phyloP scores from a whole-genome alignment of 1,140 invertebrate species.

The Pogonomyrmex californicus region DNA sequence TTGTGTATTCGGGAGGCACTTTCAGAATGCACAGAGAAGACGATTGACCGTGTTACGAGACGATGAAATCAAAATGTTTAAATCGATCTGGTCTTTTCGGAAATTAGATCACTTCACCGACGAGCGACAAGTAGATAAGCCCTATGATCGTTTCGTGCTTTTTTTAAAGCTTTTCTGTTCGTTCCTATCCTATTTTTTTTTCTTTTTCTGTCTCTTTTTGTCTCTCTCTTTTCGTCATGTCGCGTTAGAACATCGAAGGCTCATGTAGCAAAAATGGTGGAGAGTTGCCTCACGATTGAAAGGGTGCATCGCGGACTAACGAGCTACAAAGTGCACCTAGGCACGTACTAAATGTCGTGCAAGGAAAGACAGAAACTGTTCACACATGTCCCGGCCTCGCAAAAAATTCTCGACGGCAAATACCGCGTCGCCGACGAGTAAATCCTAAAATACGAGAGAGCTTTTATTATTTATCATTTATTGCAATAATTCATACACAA shows the following conservation, averaged over 20 bases:
- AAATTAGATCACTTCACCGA: conserved; percentile 55
- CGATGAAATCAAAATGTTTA: conserved; percentile 43
- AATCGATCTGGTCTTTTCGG: conserved; percentile 19
- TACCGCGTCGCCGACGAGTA: not conserved
- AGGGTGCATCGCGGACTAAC: conserved; percentile 67
- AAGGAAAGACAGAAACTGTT: conserved; percentile 13
- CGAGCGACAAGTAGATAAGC: conserved; percentile 28
- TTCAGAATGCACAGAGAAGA: not conserved
- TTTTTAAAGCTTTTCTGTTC: not conserved
- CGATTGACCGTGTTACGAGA: conserved; percentile 29
- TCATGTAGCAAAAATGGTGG: conserved; percentile 24
- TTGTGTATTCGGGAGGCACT: conserved; percentile 10
- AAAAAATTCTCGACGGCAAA: conserved; percentile 20
- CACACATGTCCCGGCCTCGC: not conserved
- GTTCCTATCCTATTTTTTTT: not conserved
- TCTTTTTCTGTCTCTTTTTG: not conserved
- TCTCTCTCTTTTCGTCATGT: not conserved
- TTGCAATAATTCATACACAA: conserved; percentile 1
- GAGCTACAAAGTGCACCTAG: conserved; percentile 68
- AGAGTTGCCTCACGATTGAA: conserved; percentile 48
- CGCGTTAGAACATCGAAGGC: conserved; percentile 29
- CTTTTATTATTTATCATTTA: not conserved
- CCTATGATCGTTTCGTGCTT: conserved; percentile 19
- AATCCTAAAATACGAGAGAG: conserved; percentile 7
- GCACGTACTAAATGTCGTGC: conserved; percentile 67